phyloP scores from a whole-genome alignment of 2,113 vertebrate genomes.

The Semnornis frantzii region DNA sequence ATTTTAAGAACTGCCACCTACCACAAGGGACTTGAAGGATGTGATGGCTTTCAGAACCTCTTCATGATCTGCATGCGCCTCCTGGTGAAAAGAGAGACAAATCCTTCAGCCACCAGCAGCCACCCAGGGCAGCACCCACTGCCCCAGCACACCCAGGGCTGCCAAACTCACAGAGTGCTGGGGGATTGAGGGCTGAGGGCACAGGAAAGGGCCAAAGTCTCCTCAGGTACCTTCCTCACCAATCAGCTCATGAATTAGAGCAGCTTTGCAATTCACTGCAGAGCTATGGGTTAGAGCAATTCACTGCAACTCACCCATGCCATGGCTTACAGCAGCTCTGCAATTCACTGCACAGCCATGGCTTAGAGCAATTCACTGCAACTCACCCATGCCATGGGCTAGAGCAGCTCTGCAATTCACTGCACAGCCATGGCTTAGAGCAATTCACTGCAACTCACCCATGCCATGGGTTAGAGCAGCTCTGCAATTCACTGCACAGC shows the following conservation, averaged over 20 bases:
- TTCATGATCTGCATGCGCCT: conserved; percentile 92
- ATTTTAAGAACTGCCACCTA: conserved; percentile 79
- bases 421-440: too few species aligned
- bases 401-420: too few species aligned
- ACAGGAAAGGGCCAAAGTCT: not conserved
- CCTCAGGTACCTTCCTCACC: not conserved
- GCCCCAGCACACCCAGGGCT: not conserved
- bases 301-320: not conserved
- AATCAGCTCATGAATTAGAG: not conserved
- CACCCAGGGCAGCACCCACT: not conserved
- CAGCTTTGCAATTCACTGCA: too few species aligned
- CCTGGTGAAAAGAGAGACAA: conserved; percentile 79
- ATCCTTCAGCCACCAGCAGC: not conserved
- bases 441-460: not conserved
- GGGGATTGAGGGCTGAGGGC: not conserved
- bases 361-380: too few species aligned
- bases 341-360: not conserved
- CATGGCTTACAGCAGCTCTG: not conserved
- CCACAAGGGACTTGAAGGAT: conserved; percentile 92
- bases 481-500: not conserved
- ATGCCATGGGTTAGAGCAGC: not conserved
- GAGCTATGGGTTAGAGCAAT: too few species aligned
- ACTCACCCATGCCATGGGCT: too few species aligned
- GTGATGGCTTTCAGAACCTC: conserved; percentile 88
- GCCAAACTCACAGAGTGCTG: not conserved